Evolutionary conservation across 1,140 invertebrate genomes (phyloP).

Genomic region (Yoshiicerus persimilis): DNA sequence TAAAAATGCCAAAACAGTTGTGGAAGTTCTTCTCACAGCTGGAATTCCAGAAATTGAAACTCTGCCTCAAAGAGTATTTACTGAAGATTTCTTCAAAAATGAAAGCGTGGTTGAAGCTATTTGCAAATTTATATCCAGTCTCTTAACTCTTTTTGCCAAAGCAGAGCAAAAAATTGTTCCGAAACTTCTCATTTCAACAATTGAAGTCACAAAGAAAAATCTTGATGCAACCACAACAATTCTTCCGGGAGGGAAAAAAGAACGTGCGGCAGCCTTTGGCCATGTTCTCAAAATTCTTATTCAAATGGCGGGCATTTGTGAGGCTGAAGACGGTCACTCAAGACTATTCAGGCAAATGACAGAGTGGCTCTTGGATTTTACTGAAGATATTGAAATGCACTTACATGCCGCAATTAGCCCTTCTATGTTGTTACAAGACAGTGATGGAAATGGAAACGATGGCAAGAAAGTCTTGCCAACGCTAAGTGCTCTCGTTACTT

Average conservation of each 20-base stretch:
- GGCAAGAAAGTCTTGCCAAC: background rate
- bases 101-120: conserved; percentile 23
- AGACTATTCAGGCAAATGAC: conserved; percentile 45
- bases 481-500: background rate
- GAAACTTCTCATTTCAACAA: background rate
- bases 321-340: conserved; percentile 37
- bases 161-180: conserved; percentile 5
- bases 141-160: conserved; percentile 17
- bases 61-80: conserved; percentile 34
- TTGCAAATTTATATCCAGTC: conserved; percentile 29
- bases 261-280: conserved; percentile 5
- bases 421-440: background rate
- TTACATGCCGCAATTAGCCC: conserved; percentile 6
- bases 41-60: conserved; percentile 31
- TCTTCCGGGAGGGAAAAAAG: background rate
- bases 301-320: conserved; percentile 38
- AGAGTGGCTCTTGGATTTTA: conserved; percentile 39
- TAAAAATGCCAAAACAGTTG: conserved; percentile 17
- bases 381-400: conserved; percentile 28
- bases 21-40: background rate
- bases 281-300: conserved; percentile 39
- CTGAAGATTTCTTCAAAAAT: conserved; percentile 30
- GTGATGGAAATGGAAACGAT: conserved; percentile 8
- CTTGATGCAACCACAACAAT: background rate
- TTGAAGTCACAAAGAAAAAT: conserved; percentile 33